Percentiles rank a stretch among this genome's conserved stretches.
These are phyloP conservation scores for Sylvicola cinctus DNA, from an alignment of 2,888 invertebrate species.

Conservation along the genomic window DNA sequence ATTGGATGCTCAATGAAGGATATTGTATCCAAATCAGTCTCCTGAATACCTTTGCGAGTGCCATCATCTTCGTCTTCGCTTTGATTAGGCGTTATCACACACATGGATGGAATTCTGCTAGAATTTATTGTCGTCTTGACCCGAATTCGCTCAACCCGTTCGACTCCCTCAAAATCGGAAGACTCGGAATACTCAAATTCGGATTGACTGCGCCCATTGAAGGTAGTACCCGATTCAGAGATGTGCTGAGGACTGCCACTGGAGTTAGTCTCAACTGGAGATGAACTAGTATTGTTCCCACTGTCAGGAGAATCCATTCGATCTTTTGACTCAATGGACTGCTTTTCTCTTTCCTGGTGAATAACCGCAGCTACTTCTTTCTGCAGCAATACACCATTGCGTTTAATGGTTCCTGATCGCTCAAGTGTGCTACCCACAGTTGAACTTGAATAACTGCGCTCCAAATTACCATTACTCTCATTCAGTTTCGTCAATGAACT, in stretches of 20 bases:
- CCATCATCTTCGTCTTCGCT: slow-evolving; percentile 58
- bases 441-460: slow-evolving; percentile 29
- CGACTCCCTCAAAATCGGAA: slow-evolving; percentile 71
- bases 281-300: slow-evolving; percentile 61
- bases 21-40: slow-evolving; percentile 13
- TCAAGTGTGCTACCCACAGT: slow-evolving; percentile 25
- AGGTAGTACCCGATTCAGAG: background rate
- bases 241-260: slow-evolving; percentile 42
- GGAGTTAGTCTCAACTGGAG: slow-evolving; percentile 47
- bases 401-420: slow-evolving; percentile 25
- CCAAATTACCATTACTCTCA: slow-evolving; percentile 34
- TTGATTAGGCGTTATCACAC: slow-evolving; percentile 71
- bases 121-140: slow-evolving; percentile 74
- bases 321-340: slow-evolving; percentile 1
- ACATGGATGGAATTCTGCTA: slow-evolving; percentile 79
- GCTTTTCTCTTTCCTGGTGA: slow-evolving; percentile 27
- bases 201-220: slow-evolving; percentile 42
- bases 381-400: slow-evolving; percentile 18
- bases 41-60: slow-evolving; percentile 6
- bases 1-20: slow-evolving; percentile 9
- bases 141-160: slow-evolving; percentile 65
- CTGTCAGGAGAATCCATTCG: slow-evolving; percentile 63
- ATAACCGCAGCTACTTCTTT: slow-evolving; percentile 39
- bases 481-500: slow-evolving; percentile 46
- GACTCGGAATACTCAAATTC: slow-evolving; percentile 74